Evolutionary conservation across 2,888 invertebrate species (phyloP).

Genomic region (Esperia sulphurella): DNA sequence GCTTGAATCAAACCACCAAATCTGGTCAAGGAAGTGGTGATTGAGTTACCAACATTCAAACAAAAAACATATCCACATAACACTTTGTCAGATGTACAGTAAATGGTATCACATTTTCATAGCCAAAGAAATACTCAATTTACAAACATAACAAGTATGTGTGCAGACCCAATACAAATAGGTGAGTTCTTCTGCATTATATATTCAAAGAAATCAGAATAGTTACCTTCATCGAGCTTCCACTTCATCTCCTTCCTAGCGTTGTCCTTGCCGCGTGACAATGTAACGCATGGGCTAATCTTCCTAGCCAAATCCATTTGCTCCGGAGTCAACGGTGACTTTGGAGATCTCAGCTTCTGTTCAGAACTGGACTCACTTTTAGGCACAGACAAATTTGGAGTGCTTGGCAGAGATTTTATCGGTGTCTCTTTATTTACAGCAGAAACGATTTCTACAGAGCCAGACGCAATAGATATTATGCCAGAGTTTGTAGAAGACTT

Average conservation of each 20-base stretch:
- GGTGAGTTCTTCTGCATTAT: too few relatives aligned
- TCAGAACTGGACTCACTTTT: conserved; percentile 62
- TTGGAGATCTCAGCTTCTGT: conserved; percentile 56
- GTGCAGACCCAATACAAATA: too few relatives aligned
- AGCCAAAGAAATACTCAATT: too few relatives aligned
- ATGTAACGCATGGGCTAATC: conserved; percentile 78
- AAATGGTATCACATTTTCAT: too few relatives aligned
- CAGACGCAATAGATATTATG: too few relatives aligned
- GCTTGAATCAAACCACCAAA: too few relatives aligned
- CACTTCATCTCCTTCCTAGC: conserved; percentile 76
- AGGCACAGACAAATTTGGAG: conserved; percentile 34
- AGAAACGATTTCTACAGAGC: neutral
- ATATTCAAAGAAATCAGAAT: too few relatives aligned
- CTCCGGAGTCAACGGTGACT: conserved; percentile 45
- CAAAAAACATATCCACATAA: too few relatives aligned
- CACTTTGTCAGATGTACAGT: too few relatives aligned
- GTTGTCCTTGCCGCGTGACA: conserved; percentile 80
- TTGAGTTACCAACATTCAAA: too few relatives aligned
- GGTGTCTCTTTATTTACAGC: conserved; percentile 16
- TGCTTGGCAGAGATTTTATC: conserved; percentile 19
- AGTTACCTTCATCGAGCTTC: conserved; percentile 59
- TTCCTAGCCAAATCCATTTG: conserved; percentile 39
- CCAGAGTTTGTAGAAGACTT: neutral
- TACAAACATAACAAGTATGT: too few relatives aligned
- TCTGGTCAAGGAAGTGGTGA: too few relatives aligned